Evolutionary conservation across 2,888 invertebrate genomes (phyloP).

Genomic region (Ectropis crepuscularia): DNA sequence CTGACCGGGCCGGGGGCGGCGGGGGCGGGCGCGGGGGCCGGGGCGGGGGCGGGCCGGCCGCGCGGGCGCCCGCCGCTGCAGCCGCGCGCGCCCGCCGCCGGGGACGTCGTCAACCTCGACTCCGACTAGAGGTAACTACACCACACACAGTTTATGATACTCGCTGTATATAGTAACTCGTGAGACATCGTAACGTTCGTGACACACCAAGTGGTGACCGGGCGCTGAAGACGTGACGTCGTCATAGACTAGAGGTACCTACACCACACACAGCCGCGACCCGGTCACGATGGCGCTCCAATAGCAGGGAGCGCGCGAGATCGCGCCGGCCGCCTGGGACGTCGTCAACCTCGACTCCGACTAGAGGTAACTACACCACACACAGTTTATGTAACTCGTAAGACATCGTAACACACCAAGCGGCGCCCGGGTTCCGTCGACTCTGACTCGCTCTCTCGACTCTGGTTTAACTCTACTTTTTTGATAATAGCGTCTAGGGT

Average conservation of each 20-base stretch:
- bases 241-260: no score
- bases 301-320: constrained; percentile 56
- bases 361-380: constrained; percentile 43
- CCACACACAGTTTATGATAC: background rate
- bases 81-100: constrained; percentile 49
- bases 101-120: constrained; percentile 76
- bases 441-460: no score
- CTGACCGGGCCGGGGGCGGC: constrained; percentile 38
- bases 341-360: constrained; percentile 78
- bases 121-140: constrained; percentile 56
- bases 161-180: no score
- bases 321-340: constrained; percentile 52
- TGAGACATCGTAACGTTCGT: no score
- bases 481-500: no score
- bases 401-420: no score
- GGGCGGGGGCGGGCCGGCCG: constrained; percentile 37
- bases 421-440: no score
- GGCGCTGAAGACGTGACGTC: no score
- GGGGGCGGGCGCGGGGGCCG: constrained; percentile 24
- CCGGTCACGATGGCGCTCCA: constrained; percentile 57
- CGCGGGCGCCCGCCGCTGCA: constrained; percentile 60
- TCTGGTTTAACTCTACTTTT: no score
- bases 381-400: no score
- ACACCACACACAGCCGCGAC: constrained; percentile 6
- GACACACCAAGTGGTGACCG: no score